phyloP scores from a whole-genome alignment of 2,113 vertebrate species.

The Gobio gobio region DNA sequence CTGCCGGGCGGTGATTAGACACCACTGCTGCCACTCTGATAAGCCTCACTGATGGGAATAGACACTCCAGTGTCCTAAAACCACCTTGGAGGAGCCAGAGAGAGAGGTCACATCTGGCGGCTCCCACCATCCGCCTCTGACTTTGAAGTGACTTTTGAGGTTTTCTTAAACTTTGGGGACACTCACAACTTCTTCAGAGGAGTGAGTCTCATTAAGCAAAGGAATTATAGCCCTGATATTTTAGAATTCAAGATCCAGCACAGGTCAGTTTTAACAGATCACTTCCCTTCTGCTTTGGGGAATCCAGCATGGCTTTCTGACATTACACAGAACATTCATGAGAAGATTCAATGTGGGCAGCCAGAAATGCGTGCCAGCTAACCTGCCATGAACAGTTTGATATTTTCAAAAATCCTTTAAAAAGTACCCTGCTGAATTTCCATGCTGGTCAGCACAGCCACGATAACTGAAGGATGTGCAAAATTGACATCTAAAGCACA shows the following conservation, averaged over 20 bases:
- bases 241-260: slow-evolving; percentile 40
- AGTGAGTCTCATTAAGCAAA: slow-evolving; percentile 31
- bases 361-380: slow-evolving; percentile 24
- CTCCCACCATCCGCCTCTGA: slow-evolving; percentile 47
- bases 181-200: slow-evolving; percentile 31
- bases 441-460: slow-evolving; percentile 8
- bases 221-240: slow-evolving; percentile 28
- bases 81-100: slow-evolving; percentile 51
- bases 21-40: slow-evolving; percentile 82
- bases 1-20: slow-evolving; percentile 82
- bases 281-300: slow-evolving; percentile 32
- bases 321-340: slow-evolving; percentile 37
- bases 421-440: slow-evolving; percentile 21
- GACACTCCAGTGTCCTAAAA: slow-evolving; percentile 67
- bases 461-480: neutral
- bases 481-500: neutral
- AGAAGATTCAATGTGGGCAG: slow-evolving; percentile 34
- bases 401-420: slow-evolving; percentile 39
- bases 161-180: slow-evolving; percentile 45
- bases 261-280: slow-evolving; percentile 36
- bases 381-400: slow-evolving; percentile 39
- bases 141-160: slow-evolving; percentile 60
- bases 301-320: slow-evolving; percentile 29
- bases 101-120: slow-evolving; percentile 42
- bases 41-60: slow-evolving; percentile 78